Base-by-base conservation (phyloP, 2,797 vertebrate species). In the Danio tinwini region DNA sequence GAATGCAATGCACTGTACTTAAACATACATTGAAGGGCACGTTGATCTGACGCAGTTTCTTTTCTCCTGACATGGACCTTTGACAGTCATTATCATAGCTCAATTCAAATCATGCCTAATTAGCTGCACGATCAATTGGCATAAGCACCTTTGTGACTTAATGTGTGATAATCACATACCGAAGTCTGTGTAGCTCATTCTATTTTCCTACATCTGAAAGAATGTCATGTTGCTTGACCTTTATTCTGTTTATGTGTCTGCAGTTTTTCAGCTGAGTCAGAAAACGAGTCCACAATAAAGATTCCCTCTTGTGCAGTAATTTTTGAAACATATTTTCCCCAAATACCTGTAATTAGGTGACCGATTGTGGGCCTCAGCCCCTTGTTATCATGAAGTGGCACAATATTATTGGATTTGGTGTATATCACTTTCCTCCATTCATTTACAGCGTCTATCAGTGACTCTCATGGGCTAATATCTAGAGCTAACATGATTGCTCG, bases 51-150 rank as follows among this genome's bases (percentile, higher is more conserved):
- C 7, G 14, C 71, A 45, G 6, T 13, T 19, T 73, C 88, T 90
- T 89, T 91, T 90, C 87, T 78, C 88, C 87, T 19, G 29, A 56
- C 85, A 86, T 85, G 72, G 88, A 88, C 88, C 17, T 44, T 76
- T 81, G 88, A 89, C 89, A 88, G 82, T 85, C 86, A 86, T 93
- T 91, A 92, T 85, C 89, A 88, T 83, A 82, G 85, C 82, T 52
- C 89, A 88, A 89, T 89, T 92, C 89, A 87, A 84, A 90, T 86
- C 70, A 77, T 88, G 88, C 87, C 92, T 91, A 90, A 91, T 91
- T 84, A 76, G 16, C 82, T 83, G 39, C 81, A 84, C 80, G 70
- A 93, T 91, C 85, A 89, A 88, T 92, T 92, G 84, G 83, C 85
- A 87, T 86, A 88, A 88, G 90, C 86, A 87, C 87, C 87, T 87